Percentiles rank a stretch among this genome's conserved stretches.
phyloP scores from a whole-genome alignment of 2,113 vertebrate species.

The Rhipidura dahli region DNA sequence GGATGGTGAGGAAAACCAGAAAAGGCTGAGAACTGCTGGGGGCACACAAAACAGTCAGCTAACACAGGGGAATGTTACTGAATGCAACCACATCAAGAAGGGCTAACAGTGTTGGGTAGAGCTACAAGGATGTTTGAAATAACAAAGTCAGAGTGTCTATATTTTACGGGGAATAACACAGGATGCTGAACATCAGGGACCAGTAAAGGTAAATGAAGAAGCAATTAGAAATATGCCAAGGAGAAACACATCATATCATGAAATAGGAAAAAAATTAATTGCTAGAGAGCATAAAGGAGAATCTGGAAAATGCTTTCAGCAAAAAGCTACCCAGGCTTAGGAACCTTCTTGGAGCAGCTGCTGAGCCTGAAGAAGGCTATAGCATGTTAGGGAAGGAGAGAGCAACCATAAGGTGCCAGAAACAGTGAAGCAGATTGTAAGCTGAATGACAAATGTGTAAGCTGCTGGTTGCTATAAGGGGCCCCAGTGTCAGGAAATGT shows the following conservation, averaged over 20 bases:
- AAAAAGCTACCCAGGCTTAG: not conserved
- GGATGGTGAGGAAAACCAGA: not conserved
- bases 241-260: not conserved
- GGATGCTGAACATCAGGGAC: not conserved
- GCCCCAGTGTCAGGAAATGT: not conserved
- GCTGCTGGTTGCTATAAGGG: slow-evolving; percentile 40
- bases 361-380: slow-evolving; percentile 26
- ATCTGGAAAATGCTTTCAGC: not conserved
- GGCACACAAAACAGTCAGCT: not conserved
- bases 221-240: not conserved
- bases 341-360: slow-evolving; percentile 29
- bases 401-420: slow-evolving; percentile 15
- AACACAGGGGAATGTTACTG: not conserved
- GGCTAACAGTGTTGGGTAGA: not conserved
- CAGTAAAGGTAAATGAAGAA: not conserved
- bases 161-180: not conserved
- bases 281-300: slow-evolving; percentile 8
- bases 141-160: not conserved
- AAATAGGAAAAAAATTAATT: not conserved
- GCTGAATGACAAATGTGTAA: slow-evolving; percentile 49
- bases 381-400: slow-evolving; percentile 19
- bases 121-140: not conserved
- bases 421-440: slow-evolving; percentile 38
- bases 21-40: not conserved
- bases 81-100: not conserved